These are phyloP conservation scores for Prunella strophiata DNA, from an alignment of 2,797 vertebrate species.

Conservation along the genomic window DNA sequence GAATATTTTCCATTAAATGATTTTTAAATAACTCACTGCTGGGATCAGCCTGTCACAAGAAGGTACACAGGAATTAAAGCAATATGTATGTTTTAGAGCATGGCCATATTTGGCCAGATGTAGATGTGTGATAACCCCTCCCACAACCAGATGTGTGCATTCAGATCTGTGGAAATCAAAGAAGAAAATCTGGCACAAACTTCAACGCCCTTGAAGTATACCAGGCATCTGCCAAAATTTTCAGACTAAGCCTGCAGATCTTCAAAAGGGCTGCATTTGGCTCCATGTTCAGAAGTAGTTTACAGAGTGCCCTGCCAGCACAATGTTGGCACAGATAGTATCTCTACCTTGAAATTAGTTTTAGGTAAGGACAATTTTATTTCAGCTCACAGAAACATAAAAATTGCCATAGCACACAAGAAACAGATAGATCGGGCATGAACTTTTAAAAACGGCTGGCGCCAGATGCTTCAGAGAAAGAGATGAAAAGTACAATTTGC, in stretches of 20 bases:
- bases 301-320: constrained; percentile 17
- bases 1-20: neutral
- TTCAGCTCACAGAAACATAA: constrained; percentile 28
- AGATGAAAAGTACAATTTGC: neutral
- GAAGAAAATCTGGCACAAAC: constrained; percentile 57
- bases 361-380: constrained; percentile 50
- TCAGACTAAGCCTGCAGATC: constrained; percentile 59
- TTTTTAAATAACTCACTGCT: neutral
- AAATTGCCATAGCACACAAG: neutral
- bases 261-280: constrained; percentile 67
- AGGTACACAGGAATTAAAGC: neutral
- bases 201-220: constrained; percentile 50
- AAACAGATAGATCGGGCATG: neutral
- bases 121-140: constrained; percentile 47
- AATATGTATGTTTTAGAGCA: neutral
- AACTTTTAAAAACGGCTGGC: neutral
- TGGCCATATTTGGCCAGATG: constrained; percentile 35
- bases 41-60: neutral
- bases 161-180: constrained; percentile 70
- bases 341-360: constrained; percentile 58
- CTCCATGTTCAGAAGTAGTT: constrained; percentile 26
- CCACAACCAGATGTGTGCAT: constrained; percentile 65
- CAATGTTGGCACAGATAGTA: constrained; percentile 13
- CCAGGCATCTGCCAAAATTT: constrained; percentile 56
- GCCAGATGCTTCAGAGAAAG: neutral